Conservation (phyloP, 2,113 vertebrate species). For the Heterotilapia buettikoferi region DNA sequence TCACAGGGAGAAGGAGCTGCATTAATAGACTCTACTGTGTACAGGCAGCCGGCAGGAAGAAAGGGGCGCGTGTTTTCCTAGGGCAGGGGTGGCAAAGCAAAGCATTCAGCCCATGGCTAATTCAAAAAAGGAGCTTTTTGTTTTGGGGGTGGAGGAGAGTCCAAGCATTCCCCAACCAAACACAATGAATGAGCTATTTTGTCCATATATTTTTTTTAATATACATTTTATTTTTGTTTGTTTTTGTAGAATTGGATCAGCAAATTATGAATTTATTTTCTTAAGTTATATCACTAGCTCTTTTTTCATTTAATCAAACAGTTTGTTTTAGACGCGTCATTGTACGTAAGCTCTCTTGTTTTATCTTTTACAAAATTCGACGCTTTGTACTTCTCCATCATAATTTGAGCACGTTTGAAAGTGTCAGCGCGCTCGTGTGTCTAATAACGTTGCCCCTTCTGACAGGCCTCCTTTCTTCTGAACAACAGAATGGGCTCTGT, state of each 20-base stretch:
- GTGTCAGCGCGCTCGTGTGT: conserved; percentile 86
- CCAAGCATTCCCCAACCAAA: conserved; percentile 84
- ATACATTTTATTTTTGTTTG: conserved; percentile 34
- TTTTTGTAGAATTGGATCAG: conserved; percentile 68
- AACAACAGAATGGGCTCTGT: conserved; percentile 91
- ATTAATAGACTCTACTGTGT: conserved; percentile 93
- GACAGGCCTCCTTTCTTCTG: conserved; percentile 85
- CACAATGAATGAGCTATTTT: conserved; percentile 95
- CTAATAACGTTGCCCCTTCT: conserved; percentile 84
- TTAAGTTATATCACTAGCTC: not conserved
- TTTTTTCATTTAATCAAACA: not conserved
- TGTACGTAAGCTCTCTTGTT: not conserved
- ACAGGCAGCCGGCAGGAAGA: conserved; percentile 83
- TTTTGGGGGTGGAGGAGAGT: conserved; percentile 82
- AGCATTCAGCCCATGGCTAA: conserved; percentile 90
- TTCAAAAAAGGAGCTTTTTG: conserved; percentile 91
- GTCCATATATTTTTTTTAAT: conserved; percentile 78
- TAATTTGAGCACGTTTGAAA: conserved; percentile 84
- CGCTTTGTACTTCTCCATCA: conserved; percentile 76
- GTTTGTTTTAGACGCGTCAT: not conserved
- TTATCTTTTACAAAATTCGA: not conserved
- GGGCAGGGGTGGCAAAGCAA: conserved; percentile 96
- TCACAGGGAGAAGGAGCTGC: conserved; percentile 75
- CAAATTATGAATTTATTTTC: not conserved
- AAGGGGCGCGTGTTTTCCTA: conserved; percentile 97